Conservation (phyloP, 2,888 invertebrate genomes). For the Sialis fuliginosa region DNA sequence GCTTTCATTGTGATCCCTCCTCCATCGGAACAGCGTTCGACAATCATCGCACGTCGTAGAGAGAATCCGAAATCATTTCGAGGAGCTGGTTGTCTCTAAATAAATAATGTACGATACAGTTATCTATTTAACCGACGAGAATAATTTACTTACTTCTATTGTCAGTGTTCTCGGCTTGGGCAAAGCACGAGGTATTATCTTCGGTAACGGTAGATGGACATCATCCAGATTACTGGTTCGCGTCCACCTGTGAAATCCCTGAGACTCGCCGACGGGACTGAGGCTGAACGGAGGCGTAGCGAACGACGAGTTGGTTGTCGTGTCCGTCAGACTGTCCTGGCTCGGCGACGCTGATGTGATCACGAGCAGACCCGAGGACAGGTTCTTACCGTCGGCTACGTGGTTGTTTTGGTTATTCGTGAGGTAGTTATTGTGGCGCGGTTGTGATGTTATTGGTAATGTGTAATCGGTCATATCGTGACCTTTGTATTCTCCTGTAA, state of each 20-base stretch:
- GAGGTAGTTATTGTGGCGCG: too few relatives aligned
- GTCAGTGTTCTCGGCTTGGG: slow-evolving; percentile 57
- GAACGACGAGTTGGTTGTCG: slow-evolving; percentile 67
- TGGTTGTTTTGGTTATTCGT: slow-evolving; percentile 27
- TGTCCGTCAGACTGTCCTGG: slow-evolving; percentile 69
- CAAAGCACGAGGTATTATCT: slow-evolving; percentile 45
- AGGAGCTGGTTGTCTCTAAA: slow-evolving; percentile 58
- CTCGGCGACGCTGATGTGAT: slow-evolving; percentile 69
- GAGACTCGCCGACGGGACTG: slow-evolving; percentile 71
- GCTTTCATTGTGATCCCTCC: slow-evolving; percentile 38
- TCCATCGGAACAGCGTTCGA: slow-evolving; percentile 38
- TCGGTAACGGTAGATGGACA: slow-evolving; percentile 51
- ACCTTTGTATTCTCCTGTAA: too few relatives aligned
- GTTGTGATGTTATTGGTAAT: too few relatives aligned
- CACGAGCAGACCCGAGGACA: slow-evolving; percentile 27
- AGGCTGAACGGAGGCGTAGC: slow-evolving; percentile 75
- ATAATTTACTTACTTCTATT: slow-evolving; percentile 23
- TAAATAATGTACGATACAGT: too few relatives aligned
- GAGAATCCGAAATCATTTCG: slow-evolving; percentile 90
- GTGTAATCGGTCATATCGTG: too few relatives aligned
- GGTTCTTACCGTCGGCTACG: slow-evolving; percentile 24
- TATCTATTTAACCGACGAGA: too few relatives aligned
- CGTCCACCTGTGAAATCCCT: slow-evolving; percentile 64
- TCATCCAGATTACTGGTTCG: slow-evolving; percentile 60
- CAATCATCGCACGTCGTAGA: slow-evolving; percentile 68